Conservation (phyloP, 2,113 vertebrate species). For the Nothoprocta pentlandii region DNA sequence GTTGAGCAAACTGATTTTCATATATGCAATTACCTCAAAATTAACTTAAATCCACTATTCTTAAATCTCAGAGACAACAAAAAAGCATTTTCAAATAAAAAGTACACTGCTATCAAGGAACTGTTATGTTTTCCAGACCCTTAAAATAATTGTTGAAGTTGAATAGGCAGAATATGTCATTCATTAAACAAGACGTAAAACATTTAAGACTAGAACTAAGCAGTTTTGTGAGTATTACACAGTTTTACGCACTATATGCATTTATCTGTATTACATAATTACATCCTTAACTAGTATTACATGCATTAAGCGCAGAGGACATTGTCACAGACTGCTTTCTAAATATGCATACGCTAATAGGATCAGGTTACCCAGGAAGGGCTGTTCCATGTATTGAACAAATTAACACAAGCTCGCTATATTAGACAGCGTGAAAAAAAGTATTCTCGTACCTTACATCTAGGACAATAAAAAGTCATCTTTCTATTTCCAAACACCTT, state of each 20-base stretch:
- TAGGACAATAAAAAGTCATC: neutral
- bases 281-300: neutral
- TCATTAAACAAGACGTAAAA: neutral
- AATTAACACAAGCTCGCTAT: neutral
- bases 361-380: neutral
- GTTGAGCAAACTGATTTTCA: neutral
- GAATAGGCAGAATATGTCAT: neutral
- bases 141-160: neutral
- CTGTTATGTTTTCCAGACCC: neutral
- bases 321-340: neutral
- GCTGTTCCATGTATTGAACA: neutral
- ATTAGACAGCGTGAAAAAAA: neutral
- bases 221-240: neutral
- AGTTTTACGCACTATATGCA: neutral
- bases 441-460: neutral
- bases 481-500: neutral
- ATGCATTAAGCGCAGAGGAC: neutral
- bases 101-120: neutral
- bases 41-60: neutral
- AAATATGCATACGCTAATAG: neutral
- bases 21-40: conserved; percentile 3
- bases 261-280: neutral
- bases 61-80: neutral
- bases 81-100: neutral
- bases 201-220: neutral